phyloP scores from a whole-genome alignment of 37 sponge, comb jelly and placozoan genomes.

The Ephydatia muelleri region DNA sequence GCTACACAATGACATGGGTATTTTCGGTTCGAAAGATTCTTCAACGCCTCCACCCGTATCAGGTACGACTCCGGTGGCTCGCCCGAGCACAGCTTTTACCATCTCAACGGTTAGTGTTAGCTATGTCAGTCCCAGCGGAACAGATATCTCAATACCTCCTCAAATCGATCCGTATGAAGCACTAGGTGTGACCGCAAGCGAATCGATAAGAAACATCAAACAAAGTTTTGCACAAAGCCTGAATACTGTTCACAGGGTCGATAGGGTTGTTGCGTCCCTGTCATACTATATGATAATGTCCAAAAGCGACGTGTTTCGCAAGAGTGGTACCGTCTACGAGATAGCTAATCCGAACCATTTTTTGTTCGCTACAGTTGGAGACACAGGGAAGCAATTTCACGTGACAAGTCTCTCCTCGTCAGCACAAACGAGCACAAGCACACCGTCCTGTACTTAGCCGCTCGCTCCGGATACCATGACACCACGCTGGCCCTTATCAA shows the following conservation, averaged over 20 bases:
- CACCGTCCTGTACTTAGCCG: not conserved
- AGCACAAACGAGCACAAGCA: not conserved
- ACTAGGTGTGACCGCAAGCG: not conserved
- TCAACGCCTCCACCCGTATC: too few species aligned
- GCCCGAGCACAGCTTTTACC: too few species aligned
- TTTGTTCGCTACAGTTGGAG: not conserved
- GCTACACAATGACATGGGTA: too few species aligned
- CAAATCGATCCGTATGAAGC: not conserved
- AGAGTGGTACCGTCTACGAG: not conserved
- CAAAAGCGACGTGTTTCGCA: not conserved
- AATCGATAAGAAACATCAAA: not conserved
- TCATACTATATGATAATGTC: not conserved
- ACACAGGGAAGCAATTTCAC: not conserved
- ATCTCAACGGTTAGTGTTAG: too few species aligned
- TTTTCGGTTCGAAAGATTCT: too few species aligned
- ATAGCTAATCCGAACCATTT: not conserved
- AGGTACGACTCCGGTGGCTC: too few species aligned
- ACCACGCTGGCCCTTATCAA: not conserved
- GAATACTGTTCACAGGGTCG: not conserved
- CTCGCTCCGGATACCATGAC: not conserved
- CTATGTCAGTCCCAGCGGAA: not conserved
- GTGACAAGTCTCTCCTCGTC: not conserved
- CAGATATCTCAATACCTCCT: not conserved
- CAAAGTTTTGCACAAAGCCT: not conserved
- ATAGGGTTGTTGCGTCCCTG: not conserved